Evolutionary conservation across 2,113 vertebrate genomes (phyloP), one percentile per base, ranked within the genome.

Genomic region (Chaetodon auriga): DNA sequence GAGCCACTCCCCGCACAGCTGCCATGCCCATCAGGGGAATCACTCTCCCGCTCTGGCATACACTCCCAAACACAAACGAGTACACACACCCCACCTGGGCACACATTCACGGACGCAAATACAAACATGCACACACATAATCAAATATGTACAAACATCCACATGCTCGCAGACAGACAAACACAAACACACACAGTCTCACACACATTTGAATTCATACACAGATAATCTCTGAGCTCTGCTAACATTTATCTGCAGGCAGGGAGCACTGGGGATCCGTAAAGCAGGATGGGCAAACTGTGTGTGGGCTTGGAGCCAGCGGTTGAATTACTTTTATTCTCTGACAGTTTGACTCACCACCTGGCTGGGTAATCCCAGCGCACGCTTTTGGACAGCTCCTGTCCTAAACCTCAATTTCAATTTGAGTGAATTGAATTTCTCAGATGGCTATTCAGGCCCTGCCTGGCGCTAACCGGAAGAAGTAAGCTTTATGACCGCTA

Each of bases 271-370:
- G 51, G 2, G 68, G 60, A 69, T 48, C 53, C 30, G 53, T 41
- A 69, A 38, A 63, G 69, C 65, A 23, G 78, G 25, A 35, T 5
- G 55, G 63, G 45, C 49, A 57, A 16, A 68, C 66, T 54, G 69
- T 54, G 65, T 70, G 43, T 14, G 14, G 85, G 88, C 78, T 19
- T 13, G 0, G 2, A 58, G 87, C 88, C 89, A 87, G 69, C 45
- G 2, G 60, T 0, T 69, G 73, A 87, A 80, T 85, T 62, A 70
- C 80, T 80, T 75, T 85, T 54, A 55, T 75, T 82, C 75, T 61
- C 78, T 12, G 43, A 72, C 81, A 63, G 77, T 85, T 69, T 76
- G 86, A 73, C 78, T 89, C 88, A n/a, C 82, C 90, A 90, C 90
- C 90, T 90, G 89, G 84, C 68, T 5, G 75, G 68, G 75, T 90